Percentiles rank a stretch among this genome's conserved stretches.
Evolutionary conservation across 2,113 vertebrate genomes (phyloP).

Genomic region (Phaethon lepturus): DNA sequence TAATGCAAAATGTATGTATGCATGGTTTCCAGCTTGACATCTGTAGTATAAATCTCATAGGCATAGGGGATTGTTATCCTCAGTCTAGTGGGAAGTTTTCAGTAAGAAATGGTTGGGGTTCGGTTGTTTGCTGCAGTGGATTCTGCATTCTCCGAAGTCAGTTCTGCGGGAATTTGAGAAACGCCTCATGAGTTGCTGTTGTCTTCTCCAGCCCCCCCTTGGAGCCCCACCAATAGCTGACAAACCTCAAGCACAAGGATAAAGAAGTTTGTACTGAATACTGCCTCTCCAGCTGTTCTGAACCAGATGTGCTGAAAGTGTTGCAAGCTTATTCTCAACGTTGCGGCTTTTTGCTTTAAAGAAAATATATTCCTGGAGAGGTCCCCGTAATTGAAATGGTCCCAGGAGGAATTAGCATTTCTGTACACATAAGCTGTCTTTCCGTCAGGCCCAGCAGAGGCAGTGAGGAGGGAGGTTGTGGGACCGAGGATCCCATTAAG

Average conservation of each 20-base stretch:
- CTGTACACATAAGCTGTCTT: neutral
- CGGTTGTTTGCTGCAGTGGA: neutral
- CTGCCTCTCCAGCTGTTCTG: neutral
- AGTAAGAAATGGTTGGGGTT: neutral
- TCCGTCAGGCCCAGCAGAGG: neutral
- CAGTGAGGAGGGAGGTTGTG: neutral
- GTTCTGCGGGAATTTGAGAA: neutral
- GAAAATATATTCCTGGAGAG: neutral
- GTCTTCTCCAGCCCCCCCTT: neutral
- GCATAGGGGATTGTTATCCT: neutral
- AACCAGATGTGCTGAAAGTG: neutral
- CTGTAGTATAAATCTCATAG: neutral
- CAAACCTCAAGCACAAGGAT: neutral
- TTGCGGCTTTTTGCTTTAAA: neutral
- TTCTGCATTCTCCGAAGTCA: neutral
- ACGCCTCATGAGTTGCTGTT: accelerated
- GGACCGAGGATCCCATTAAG: neutral
- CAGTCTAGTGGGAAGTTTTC: neutral
- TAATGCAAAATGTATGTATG: neutral
- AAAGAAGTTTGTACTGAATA: neutral
- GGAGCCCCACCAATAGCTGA: neutral
- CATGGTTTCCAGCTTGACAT: neutral
- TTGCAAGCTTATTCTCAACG: neutral
- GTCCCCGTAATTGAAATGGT: neutral
- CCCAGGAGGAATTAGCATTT: neutral